phyloP scores from a whole-genome alignment of 2,113 vertebrate species.

The Plectropomus leopardus region DNA sequence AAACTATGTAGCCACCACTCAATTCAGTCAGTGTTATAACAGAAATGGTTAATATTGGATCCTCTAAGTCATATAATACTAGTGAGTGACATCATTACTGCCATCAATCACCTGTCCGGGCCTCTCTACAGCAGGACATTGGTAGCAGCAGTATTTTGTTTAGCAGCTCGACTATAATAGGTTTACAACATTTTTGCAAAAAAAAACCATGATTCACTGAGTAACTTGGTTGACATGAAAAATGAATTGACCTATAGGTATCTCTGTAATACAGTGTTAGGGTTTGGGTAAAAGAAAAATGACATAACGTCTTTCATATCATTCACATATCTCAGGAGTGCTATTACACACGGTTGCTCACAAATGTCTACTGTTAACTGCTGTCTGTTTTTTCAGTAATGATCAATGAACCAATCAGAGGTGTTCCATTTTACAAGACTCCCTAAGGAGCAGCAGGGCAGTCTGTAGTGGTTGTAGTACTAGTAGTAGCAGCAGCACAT shows the following conservation, averaged over 20 bases:
- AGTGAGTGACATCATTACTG: not conserved
- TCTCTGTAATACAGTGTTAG: not conserved
- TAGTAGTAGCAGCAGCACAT: not conserved
- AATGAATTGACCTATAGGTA: not conserved
- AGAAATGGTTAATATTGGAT: not conserved
- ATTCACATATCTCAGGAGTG: not conserved
- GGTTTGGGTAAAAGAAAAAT: not conserved
- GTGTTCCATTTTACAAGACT: not conserved
- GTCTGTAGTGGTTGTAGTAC: not conserved
- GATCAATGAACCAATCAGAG: not conserved
- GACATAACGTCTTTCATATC: not conserved
- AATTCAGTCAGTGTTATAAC: not conserved
- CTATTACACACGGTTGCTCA: not conserved
- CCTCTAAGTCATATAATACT: not conserved
- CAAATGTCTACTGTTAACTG: not conserved
- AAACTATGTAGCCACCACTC: not conserved
- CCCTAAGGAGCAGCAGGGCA: not conserved
- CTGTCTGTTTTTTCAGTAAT: not conserved
- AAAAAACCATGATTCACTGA: not conserved
- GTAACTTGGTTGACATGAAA: not conserved
- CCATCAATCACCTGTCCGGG: slow-evolving; percentile 13
- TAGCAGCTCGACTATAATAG: slow-evolving; percentile 8
- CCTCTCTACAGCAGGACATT: slow-evolving; percentile 11
- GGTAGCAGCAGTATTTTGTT: slow-evolving; percentile 16
- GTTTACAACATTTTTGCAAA: not conserved